These are phyloP conservation scores for Scytalopus superciliaris DNA, from an alignment of 2,113 vertebrate genomes.

Conservation along the genomic window DNA sequence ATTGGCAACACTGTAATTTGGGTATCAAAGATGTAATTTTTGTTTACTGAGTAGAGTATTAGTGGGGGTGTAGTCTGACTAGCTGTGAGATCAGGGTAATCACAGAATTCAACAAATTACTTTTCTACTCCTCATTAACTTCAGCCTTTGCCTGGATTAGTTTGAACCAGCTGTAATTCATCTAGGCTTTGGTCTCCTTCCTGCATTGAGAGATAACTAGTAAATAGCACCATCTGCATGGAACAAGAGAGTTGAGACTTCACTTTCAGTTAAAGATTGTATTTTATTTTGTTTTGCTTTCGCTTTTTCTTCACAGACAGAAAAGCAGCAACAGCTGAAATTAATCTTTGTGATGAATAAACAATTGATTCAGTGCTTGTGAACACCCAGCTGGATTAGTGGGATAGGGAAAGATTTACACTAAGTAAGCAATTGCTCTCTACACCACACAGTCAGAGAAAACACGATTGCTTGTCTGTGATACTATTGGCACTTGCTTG, in stretches of 20 bases:
- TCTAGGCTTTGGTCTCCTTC: conserved; percentile 19
- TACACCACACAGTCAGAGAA: background rate
- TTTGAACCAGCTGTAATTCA: conserved; percentile 23
- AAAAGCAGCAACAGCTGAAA: conserved; percentile 34
- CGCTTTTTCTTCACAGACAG: background rate
- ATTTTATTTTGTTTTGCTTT: background rate
- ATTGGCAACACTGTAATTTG: background rate
- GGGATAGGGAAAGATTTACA: background rate
- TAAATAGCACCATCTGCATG: conserved; percentile 52
- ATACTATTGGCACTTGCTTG: background rate
- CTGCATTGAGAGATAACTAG: conserved; percentile 11
- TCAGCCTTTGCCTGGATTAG: conserved; percentile 25
- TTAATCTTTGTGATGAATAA: conserved; percentile 49
- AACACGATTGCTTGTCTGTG: background rate
- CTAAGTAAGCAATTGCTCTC: background rate
- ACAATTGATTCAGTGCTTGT: background rate
- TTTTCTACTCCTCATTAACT: conserved; percentile 34
- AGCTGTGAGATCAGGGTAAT: background rate
- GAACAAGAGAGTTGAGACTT: background rate
- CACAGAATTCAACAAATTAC: background rate
- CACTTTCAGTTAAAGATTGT: background rate
- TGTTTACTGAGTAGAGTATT: background rate
- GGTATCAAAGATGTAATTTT: background rate
- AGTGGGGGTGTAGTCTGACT: background rate
- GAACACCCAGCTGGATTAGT: conserved; percentile 32